phyloP scores from a whole-genome alignment of 2,797 vertebrate genomes.

The Caiman crocodilus region DNA sequence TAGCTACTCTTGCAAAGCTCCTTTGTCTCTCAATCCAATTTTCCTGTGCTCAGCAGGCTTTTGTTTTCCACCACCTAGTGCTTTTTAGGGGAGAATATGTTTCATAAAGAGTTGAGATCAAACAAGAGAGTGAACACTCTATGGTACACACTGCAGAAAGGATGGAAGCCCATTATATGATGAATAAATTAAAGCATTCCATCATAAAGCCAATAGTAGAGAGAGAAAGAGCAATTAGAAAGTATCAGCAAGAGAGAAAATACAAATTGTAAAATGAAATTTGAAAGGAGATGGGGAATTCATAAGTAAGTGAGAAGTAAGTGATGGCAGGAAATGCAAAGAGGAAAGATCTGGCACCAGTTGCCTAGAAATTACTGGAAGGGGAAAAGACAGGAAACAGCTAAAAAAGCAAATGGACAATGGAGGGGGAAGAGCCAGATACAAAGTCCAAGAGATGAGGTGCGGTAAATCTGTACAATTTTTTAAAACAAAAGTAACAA shows the following conservation, averaged over 20 bases:
- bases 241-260: not conserved
- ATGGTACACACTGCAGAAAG: conserved; percentile 45
- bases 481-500: not conserved
- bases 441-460: not conserved
- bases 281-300: not conserved
- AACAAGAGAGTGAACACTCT: conserved; percentile 34
- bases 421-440: not conserved
- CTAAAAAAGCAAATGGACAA: not conserved
- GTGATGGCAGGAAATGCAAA: not conserved
- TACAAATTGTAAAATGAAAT: not conserved
- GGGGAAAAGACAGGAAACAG: not conserved
- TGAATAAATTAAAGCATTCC: conserved; percentile 52
- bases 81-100: not conserved
- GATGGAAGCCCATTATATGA: not conserved
- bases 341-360: not conserved
- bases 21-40: not conserved
- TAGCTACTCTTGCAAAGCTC: not conserved
- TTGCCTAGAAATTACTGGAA: not conserved
- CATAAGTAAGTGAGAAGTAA: conserved; percentile 15
- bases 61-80: not conserved
- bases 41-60: not conserved
- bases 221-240: not conserved
- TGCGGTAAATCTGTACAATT: not conserved
- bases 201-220: not conserved
- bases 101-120: conserved; percentile 33